phyloP scores from a whole-genome alignment of 2,888 invertebrate species.

The Heteromyza rotundicornis region DNA sequence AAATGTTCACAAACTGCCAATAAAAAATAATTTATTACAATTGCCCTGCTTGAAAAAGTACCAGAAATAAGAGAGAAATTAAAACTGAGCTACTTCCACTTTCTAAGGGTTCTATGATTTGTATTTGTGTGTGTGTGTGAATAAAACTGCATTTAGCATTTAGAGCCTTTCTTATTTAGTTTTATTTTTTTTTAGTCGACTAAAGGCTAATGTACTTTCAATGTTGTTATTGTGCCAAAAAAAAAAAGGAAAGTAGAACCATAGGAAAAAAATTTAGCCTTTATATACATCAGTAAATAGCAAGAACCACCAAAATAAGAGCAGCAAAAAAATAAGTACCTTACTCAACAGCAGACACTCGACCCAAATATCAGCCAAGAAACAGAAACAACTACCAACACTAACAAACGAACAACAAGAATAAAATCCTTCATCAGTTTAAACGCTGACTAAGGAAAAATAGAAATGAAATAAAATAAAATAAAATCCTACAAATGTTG shows the following conservation, averaged over 20 bases:
- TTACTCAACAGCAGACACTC: conserved; percentile 35
- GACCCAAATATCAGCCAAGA: conserved; percentile 42
- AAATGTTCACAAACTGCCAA: neutral
- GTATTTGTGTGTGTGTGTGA: too few relatives aligned
- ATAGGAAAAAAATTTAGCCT: conserved; percentile 31
- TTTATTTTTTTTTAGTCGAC: too few relatives aligned
- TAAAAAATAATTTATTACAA: conserved; percentile 4
- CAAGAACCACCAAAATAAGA: conserved; percentile 24
- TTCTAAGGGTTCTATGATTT: too few relatives aligned
- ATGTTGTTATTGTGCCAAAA: conserved; percentile 30
- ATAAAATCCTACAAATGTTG: too few relatives aligned
- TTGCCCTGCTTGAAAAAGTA: neutral
- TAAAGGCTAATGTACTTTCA: conserved; percentile 31
- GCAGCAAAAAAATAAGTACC: conserved; percentile 20
- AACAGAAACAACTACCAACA: conserved; percentile 36
- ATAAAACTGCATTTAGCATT: too few relatives aligned
- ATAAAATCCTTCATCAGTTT: neutral
- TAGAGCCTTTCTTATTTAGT: too few relatives aligned
- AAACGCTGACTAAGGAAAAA: too few relatives aligned
- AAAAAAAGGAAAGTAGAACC: conserved; percentile 19
- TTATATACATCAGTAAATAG: conserved; percentile 17
- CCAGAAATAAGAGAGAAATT: neutral
- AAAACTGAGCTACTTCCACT: neutral
- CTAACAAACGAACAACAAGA: conserved; percentile 26
- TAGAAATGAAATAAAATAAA: too few relatives aligned